These are phyloP conservation scores for Telmatherina bonti DNA, from an alignment of 2,797 vertebrate species.

Conservation along the genomic window DNA sequence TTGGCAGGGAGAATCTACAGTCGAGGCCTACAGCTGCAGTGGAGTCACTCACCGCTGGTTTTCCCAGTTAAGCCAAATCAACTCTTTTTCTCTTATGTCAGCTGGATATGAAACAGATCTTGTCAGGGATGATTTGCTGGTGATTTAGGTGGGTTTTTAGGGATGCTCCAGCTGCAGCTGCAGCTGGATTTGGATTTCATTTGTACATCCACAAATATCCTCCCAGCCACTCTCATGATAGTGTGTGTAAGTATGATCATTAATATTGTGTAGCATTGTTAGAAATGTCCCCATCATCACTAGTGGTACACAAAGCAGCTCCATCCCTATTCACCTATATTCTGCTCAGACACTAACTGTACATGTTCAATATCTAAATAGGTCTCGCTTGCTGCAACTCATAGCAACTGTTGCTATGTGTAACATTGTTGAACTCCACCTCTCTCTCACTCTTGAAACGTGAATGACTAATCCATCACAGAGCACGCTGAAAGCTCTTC, in stretches of 20 bases:
- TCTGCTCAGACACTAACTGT: constrained; percentile 52
- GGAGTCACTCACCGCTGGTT: constrained; percentile 49
- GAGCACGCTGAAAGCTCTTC: constrained; percentile 80
- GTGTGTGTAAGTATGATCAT: constrained; percentile 31
- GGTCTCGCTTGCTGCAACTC: constrained; percentile 62
- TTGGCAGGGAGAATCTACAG: constrained; percentile 60
- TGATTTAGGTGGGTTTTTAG: constrained; percentile 25
- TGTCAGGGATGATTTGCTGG: constrained; percentile 28
- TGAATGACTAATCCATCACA: constrained; percentile 80
- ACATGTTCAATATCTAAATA: constrained; percentile 63
- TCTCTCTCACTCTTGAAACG: constrained; percentile 78
- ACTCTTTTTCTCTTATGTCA: constrained; percentile 34
- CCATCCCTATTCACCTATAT: constrained; percentile 63
- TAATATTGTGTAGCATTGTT: constrained; percentile 58
- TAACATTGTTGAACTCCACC: constrained; percentile 83
- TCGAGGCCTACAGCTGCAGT: background rate
- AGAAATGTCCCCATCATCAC: constrained; percentile 63
- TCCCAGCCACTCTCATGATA: constrained; percentile 41
- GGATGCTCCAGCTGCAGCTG: constrained; percentile 31
- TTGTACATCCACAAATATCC: constrained; percentile 38
- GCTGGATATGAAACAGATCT: constrained; percentile 37
- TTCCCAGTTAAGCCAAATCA: constrained; percentile 47
- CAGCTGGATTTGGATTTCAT: constrained; percentile 21
- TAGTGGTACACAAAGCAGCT: constrained; percentile 64
- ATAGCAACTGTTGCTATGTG: constrained; percentile 86